Conservation (phyloP, 1,140 invertebrate genomes). For the Saccostrea cuccullata region DNA sequence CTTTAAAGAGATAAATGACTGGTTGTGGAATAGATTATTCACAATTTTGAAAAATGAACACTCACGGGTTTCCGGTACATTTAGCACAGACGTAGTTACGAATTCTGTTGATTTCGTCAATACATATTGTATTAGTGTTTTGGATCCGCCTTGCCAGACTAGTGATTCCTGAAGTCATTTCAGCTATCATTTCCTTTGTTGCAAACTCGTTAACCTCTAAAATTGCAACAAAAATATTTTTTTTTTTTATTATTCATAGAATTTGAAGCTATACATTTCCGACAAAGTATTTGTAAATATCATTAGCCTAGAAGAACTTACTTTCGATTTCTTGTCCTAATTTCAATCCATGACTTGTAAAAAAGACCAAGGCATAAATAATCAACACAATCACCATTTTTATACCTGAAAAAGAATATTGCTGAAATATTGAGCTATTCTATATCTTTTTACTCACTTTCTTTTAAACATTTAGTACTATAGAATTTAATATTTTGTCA, state of each 20-base stretch:
- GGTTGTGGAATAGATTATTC: neutral
- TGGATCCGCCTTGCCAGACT: neutral
- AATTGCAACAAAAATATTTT: neutral
- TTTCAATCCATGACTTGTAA: neutral
- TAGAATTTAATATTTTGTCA: too few relatives aligned
- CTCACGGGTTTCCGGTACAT: constrained; percentile 6
- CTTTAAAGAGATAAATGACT: too few relatives aligned
- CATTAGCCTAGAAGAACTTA: neutral
- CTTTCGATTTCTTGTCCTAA: neutral
- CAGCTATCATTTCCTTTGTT: neutral
- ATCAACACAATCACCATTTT: neutral
- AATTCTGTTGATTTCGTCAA: neutral
- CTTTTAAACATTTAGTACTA: too few relatives aligned
- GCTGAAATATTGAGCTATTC: too few relatives aligned
- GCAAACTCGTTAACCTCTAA: constrained; percentile 1
- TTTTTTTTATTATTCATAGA: neutral
- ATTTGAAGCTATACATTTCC: neutral
- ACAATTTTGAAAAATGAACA: neutral
- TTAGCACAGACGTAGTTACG: neutral
- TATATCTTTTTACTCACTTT: too few relatives aligned
- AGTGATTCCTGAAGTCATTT: neutral
- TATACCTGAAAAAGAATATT: neutral
- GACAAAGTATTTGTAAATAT: neutral
- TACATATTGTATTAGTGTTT: neutral
- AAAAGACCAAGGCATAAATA: neutral